phyloP scores from a whole-genome alignment of 2,113 vertebrate genomes.

The Zosterops lateralis region DNA sequence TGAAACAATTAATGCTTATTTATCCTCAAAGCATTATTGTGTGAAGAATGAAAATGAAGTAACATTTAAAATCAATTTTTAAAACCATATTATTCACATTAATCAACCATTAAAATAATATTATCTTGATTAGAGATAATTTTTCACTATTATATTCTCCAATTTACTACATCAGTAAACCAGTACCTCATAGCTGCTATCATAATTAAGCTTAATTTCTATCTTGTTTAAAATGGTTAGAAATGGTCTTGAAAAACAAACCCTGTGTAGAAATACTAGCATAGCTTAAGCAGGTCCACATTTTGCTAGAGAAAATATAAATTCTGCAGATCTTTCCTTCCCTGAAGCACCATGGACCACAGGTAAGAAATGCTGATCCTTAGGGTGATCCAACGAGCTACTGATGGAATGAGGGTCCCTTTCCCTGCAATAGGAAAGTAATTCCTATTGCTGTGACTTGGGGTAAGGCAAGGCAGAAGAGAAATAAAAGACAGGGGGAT shows the following conservation, averaged over 20 bases:
- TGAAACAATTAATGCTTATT: not conserved
- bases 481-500: not conserved
- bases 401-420: not conserved
- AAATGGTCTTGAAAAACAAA: not conserved
- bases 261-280: not conserved
- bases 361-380: not conserved
- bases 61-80: not conserved
- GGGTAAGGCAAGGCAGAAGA: not conserved
- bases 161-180: not conserved
- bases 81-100: not conserved
- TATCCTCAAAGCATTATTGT: not conserved
- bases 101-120: not conserved
- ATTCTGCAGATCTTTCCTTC: not conserved
- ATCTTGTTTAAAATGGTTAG: not conserved
- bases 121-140: not conserved
- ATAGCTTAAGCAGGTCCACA: not conserved
- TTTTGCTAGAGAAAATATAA: not conserved
- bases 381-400: not conserved
- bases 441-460: not conserved
- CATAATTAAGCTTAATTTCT: not conserved
- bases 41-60: not conserved
- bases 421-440: not conserved
- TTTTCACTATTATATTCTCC: not conserved
- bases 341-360: accelerated
- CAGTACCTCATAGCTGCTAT: not conserved